Evolutionary conservation across 2,888 invertebrate species (phyloP).

Genomic region (Cabera pusaria): DNA sequence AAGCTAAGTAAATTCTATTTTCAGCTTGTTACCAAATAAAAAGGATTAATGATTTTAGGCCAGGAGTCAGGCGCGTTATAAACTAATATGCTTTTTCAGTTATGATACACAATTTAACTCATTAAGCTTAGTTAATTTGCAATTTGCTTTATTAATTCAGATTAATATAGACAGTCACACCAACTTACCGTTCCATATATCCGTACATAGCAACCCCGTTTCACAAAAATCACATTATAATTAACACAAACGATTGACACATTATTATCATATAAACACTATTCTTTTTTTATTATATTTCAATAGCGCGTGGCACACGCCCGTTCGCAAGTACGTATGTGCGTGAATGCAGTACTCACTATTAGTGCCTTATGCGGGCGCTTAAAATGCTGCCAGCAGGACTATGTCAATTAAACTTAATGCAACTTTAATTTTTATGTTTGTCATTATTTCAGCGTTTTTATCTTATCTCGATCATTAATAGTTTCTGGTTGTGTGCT

Average conservation of each 20-base stretch:
- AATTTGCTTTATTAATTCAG: too few species aligned
- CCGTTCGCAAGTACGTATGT: conserved; percentile 20
- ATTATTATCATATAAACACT: too few species aligned
- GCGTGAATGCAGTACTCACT: conserved; percentile 29
- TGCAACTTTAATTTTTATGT: conserved; percentile 8
- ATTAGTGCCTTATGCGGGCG: conserved; percentile 25
- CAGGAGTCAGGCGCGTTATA: too few species aligned
- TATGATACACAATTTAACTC: too few species aligned
- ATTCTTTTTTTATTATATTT: conserved; percentile 3
- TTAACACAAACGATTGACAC: conserved; percentile 6
- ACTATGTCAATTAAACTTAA: conserved; percentile 11
- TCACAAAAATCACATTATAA: conserved; percentile 5
- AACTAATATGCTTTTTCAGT: too few species aligned
- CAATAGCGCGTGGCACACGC: conserved; percentile 19
- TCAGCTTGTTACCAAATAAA: too few species aligned
- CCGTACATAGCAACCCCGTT: conserved; percentile 4
- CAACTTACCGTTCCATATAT: conserved; percentile 17
- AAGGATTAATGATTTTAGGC: too few species aligned
- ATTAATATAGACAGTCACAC: too few species aligned
- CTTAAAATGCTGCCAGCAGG: conserved; percentile 26
- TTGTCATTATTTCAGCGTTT: conserved; percentile 9
- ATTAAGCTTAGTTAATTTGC: too few species aligned
- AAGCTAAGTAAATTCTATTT: too few species aligned
- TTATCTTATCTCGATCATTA: conserved; percentile 12
- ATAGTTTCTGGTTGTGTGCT: conserved; percentile 17